Conservation (phyloP, 64 coral and sea anemone genomes). For the Platygyra sinensis region DNA sequence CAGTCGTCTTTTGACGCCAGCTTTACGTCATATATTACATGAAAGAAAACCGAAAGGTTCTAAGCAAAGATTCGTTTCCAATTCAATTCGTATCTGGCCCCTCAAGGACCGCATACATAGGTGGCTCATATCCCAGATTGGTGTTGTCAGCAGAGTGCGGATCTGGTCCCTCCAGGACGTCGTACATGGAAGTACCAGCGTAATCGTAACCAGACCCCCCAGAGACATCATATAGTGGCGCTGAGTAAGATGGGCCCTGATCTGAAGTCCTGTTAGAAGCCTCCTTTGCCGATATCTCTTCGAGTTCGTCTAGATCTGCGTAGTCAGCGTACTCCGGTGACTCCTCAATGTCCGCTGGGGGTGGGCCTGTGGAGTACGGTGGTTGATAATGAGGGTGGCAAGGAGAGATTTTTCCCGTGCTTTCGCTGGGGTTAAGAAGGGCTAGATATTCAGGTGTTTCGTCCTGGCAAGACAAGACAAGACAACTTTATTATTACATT, state of each 20-base stretch:
- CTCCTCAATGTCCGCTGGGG: slow-evolving; percentile 1
- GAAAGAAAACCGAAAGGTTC: not conserved
- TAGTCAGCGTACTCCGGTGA: slow-evolving; percentile 26
- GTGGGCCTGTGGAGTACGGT: slow-evolving; percentile 22
- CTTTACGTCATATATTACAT: no score
- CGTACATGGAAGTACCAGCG: not conserved
- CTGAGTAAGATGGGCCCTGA: not conserved
- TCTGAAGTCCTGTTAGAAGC: not conserved
- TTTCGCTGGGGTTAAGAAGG: slow-evolving; percentile 11
- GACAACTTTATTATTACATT: no score
- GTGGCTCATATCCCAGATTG: not conserved
- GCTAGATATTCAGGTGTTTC: slow-evolving; percentile 15
- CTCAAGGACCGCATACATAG: slow-evolving; percentile 25
- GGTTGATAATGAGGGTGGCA: slow-evolving; percentile 27
- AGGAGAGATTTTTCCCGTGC: not conserved
- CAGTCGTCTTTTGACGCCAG: no score
- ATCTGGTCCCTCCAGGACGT: slow-evolving; percentile 36
- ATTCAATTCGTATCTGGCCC: slow-evolving; percentile 14
- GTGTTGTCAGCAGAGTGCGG: not conserved
- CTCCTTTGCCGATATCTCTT: slow-evolving; percentile 17
- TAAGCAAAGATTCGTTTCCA: not conserved
- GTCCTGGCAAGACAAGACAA: no score
- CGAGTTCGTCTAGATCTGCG: slow-evolving; percentile 40
- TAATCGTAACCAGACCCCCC: not conserved
- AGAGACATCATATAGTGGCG: slow-evolving; percentile 9